Percentiles rank a stretch among this genome's conserved stretches.
Conservation (phyloP, 1,140 invertebrate species). For the Caenorhabditis brenneri region DNA sequence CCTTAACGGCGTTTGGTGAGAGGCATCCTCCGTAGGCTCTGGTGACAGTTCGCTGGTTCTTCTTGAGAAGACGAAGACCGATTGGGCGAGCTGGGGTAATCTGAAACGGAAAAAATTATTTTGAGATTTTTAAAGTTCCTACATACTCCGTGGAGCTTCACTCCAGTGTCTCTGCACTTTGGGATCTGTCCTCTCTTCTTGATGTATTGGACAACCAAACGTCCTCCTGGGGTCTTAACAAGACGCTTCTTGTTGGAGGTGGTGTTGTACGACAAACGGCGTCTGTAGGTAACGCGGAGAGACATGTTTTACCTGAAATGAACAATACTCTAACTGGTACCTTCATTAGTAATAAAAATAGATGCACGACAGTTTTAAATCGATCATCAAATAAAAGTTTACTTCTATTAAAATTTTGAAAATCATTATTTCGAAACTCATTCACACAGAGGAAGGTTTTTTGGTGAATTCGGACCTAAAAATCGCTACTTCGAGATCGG, state of each 20-base stretch:
- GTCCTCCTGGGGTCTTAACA: slow-evolving; percentile 91
- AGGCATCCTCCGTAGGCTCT: slow-evolving; percentile 93
- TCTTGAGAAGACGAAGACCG: slow-evolving; percentile 87
- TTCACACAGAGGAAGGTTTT: too few species aligned
- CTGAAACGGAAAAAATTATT: slow-evolving; percentile 57
- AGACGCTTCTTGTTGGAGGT: slow-evolving; percentile 91
- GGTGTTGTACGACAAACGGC: slow-evolving; percentile 95
- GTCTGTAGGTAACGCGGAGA: slow-evolving; percentile 89
- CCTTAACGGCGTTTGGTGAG: slow-evolving; percentile 88
- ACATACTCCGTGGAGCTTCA: slow-evolving; percentile 83
- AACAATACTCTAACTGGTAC: slow-evolving; percentile 35
- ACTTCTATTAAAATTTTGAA: too few species aligned
- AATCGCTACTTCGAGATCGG: too few species aligned
- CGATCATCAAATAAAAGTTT: too few species aligned
- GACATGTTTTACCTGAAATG: slow-evolving; percentile 78
- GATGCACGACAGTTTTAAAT: too few species aligned
- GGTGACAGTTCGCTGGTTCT: slow-evolving; percentile 91
- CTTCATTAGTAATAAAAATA: too few species aligned
- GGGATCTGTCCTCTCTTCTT: slow-evolving; percentile 94
- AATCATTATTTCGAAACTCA: too few species aligned
- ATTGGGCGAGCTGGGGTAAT: slow-evolving; percentile 87
- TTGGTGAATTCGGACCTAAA: too few species aligned
- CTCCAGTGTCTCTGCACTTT: slow-evolving; percentile 91
- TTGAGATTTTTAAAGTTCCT: neutral
- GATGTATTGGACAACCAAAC: slow-evolving; percentile 92